Evolutionary conservation across 2,113 vertebrate species (phyloP), one percentile per base, ranked within the genome.

Genomic region (Isichthys henryi): DNA sequence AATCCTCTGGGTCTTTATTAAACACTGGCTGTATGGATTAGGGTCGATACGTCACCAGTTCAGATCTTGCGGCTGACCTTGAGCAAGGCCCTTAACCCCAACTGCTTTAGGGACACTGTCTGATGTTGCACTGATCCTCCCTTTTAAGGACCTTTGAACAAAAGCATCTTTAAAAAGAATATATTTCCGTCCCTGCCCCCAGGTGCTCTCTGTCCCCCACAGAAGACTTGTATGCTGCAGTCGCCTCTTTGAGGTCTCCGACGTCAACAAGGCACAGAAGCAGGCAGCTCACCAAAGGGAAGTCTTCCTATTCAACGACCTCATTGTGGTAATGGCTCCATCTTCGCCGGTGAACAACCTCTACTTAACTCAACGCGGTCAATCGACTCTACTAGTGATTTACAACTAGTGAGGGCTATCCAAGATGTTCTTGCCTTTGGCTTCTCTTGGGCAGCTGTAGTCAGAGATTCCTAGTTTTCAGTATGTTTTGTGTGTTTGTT

Each of bases 261-360:
- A 99, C 0, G 97, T 98, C 49, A 99, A 98, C 95, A 99, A 98
- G 93, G 95, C 98, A 77, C 98, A 99, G 94, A 99, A 99, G 93
- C 98, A 99, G 94, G 97, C 98, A 0, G 96, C 97, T 13, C 97
- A 99, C 91, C 98, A 99, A 94, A 96, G 98, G 92, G 98, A 99
- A 92, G 98, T 99, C 88, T 99, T 99, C 93, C 97, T 99, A 91
- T 99, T 99, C 95, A 99, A 99, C 23, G 98, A 99, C 95, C 94
- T 99, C 91, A 96, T 99, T 89, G 95, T 99, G 97, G 98, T 99
- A 94, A 96, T 96, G 90, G 50, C 23, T 45, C 52, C 70, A 43
- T 13, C 52, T 8, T 11, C 21, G 11, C 77, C 23, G 2, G 19
- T 86, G 31, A 86, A 84, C 39, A 11, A 7, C 46, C 46, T 49